Conservation (phyloP, 2,888 invertebrate species). For the Chydorus sphaericus region DNA sequence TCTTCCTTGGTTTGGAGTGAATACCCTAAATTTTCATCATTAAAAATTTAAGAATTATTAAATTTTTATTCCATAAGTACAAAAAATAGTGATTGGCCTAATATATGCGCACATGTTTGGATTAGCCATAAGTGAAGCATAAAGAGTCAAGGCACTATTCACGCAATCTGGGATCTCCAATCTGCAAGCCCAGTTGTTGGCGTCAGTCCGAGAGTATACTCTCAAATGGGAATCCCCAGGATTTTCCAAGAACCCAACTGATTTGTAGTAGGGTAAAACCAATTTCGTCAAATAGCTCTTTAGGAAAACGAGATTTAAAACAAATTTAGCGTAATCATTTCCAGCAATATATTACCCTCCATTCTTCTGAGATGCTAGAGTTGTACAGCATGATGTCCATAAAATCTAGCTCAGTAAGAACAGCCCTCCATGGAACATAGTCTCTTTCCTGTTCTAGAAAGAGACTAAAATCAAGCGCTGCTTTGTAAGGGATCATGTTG, state of each 20-base stretch:
- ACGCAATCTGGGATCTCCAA: conserved; percentile 59
- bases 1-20: not conserved
- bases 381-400: conserved; percentile 64
- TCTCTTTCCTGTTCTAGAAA: conserved; percentile 66
- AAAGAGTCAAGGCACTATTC: conserved; percentile 51
- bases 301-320: conserved; percentile 20
- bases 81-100: not conserved
- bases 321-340: not conserved
- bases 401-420: conserved; percentile 56
- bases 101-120: conserved; percentile 40
- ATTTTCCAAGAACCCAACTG: conserved; percentile 51
- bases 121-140: conserved; percentile 60
- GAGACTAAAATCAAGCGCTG: conserved; percentile 60
- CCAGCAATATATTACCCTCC: conserved; percentile 37
- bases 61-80: not conserved
- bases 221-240: conserved; percentile 47
- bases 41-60: not conserved
- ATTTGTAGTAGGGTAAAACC: conserved; percentile 47
- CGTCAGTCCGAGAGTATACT: conserved; percentile 52
- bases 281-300: conserved; percentile 54
- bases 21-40: not conserved
- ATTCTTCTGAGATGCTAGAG: conserved; percentile 47
- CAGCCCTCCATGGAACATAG: conserved; percentile 77
- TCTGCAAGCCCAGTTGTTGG: conserved; percentile 57
- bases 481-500: conserved; percentile 48